A percentile compares a stretch with the other conserved stretches of the same genome.
phyloP scores from a whole-genome alignment of 2,113 vertebrate species.

The Elephas maximus region DNA sequence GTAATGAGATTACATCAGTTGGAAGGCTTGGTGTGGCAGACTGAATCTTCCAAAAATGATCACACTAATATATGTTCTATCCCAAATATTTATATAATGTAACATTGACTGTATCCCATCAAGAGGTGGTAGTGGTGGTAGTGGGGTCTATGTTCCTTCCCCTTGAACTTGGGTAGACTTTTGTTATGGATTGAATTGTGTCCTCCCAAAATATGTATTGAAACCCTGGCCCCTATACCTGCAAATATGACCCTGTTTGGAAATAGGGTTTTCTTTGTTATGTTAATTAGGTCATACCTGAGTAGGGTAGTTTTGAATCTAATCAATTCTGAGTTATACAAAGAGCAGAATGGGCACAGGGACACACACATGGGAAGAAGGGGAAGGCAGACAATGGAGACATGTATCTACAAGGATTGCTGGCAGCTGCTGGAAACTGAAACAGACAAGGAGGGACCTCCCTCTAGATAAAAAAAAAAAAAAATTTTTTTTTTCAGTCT shows the following conservation, averaged over 20 bases:
- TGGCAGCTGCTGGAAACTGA: neutral
- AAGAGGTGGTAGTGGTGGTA: neutral
- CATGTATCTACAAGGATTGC: neutral
- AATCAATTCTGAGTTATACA: neutral
- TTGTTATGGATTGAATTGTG: neutral
- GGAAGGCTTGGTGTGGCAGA: neutral
- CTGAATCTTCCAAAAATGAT: slow-evolving; percentile 29
- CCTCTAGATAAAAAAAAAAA: too few species aligned
- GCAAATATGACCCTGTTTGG: neutral
- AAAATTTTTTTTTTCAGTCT: too few species aligned
- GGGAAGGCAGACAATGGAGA: neutral
- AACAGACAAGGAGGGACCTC: too few species aligned
- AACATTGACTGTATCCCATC: neutral
- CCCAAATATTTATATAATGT: neutral
- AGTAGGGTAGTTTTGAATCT: neutral
- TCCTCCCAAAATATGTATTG: neutral
- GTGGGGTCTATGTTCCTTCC: neutral
- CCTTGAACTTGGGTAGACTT: neutral
- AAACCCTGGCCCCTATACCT: neutral
- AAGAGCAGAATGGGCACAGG: neutral
- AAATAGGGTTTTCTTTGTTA: neutral
- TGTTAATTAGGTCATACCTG: neutral
- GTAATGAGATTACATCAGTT: neutral
- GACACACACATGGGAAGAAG: neutral
- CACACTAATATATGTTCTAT: neutral